phyloP scores from a whole-genome alignment of 2,888 invertebrate species.

The Coenonympha glycerion region DNA sequence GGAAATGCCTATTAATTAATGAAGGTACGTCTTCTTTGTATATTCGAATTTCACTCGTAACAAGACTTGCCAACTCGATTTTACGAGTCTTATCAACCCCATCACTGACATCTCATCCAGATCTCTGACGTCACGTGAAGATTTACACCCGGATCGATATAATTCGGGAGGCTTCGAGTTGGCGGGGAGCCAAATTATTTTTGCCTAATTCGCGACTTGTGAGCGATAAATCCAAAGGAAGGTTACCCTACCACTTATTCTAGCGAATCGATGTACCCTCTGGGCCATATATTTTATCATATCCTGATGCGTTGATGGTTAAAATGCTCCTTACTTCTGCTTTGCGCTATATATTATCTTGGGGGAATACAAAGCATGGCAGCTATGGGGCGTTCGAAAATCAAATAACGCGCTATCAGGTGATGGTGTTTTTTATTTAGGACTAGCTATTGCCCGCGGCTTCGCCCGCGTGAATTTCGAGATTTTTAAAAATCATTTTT shows the following conservation, averaged over 20 bases:
- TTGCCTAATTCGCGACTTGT: slow-evolving; percentile 53
- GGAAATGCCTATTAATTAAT: no score
- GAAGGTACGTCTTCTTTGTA: no score
- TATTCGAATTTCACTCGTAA: no score
- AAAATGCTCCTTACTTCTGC: slow-evolving; percentile 20
- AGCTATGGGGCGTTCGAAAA: background rate
- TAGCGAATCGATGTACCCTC: slow-evolving; percentile 24
- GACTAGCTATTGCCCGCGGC: no score
- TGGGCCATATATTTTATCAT: slow-evolving; percentile 26
- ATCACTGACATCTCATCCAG: slow-evolving; percentile 1
- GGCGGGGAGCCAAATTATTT: slow-evolving; percentile 52
- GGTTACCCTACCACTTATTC: slow-evolving; percentile 36
- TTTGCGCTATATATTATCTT: slow-evolving; percentile 12
- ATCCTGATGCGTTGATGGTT: slow-evolving; percentile 16
- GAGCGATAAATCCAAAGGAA: slow-evolving; percentile 49
- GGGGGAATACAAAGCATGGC: slow-evolving; percentile 6
- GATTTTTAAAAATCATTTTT: no score
- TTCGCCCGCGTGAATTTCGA: no score
- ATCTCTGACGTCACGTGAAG: slow-evolving; percentile 16
- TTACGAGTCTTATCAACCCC: background rate
- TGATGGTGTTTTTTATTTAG: background rate
- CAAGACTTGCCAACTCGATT: no score
- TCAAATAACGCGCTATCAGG: background rate
- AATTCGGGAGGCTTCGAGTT: slow-evolving; percentile 30
- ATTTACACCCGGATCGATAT: slow-evolving; percentile 21